Evolutionary conservation across 1,140 invertebrate species (phyloP).

Genomic region (Pseudachorutes palmiensis): DNA sequence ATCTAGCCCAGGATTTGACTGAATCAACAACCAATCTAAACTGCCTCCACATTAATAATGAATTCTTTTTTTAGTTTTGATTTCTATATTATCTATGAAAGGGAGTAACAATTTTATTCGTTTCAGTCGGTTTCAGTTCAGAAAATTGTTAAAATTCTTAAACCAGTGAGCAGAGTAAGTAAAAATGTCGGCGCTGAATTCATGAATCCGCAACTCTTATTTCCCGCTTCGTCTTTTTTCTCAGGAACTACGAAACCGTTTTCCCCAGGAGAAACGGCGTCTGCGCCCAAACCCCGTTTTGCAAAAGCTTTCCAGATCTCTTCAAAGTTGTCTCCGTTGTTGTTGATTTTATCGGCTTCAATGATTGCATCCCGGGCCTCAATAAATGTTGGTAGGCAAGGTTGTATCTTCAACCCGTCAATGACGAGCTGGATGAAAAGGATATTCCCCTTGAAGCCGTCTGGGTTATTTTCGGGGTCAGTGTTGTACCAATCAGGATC

Average conservation of each 20-base stretch:
- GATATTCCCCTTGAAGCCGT: neutral
- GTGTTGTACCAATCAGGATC: slow-evolving; percentile 10
- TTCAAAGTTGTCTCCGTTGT: neutral
- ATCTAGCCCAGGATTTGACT: too few species aligned
- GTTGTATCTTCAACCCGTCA: slow-evolving; percentile 7
- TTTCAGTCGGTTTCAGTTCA: too few species aligned
- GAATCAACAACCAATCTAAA: too few species aligned
- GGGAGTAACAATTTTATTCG: too few species aligned
- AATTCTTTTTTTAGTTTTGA: too few species aligned
- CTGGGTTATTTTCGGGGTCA: neutral
- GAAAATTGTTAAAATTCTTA: too few species aligned
- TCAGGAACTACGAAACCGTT: slow-evolving; percentile 1
- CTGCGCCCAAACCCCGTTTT: neutral
- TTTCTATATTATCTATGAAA: too few species aligned
- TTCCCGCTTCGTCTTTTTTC: too few species aligned
- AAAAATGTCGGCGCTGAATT: too few species aligned
- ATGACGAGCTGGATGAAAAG: neutral
- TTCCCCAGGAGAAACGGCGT: neutral
- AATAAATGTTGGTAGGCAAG: slow-evolving; percentile 1
- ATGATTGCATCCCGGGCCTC: slow-evolving; percentile 4
- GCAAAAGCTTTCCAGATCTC: slow-evolving; percentile 2
- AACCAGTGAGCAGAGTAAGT: too few species aligned
- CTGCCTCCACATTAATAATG: too few species aligned
- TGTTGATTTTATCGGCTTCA: slow-evolving; percentile 5
- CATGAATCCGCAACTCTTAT: too few species aligned